Evolutionary conservation across 2,113 vertebrate species (phyloP).

Genomic region (Dromaius novaehollandiae): DNA sequence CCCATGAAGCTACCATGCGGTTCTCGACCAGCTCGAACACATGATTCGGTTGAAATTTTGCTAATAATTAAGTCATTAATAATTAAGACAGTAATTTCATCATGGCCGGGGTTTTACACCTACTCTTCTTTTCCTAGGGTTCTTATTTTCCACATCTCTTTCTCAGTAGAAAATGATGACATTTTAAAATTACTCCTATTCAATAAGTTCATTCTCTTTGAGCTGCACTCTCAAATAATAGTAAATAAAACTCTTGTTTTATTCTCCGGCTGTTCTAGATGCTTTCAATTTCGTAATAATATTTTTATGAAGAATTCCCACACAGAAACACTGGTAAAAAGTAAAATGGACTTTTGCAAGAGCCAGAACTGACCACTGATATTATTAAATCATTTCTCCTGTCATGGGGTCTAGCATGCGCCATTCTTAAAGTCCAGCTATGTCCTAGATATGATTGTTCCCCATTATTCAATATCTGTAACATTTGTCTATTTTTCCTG

Average conservation of each 20-base stretch:
- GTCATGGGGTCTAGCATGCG: not conserved
- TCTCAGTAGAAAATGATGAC: not conserved
- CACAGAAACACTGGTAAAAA: not conserved
- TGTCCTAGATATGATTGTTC: not conserved
- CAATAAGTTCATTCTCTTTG: not conserved
- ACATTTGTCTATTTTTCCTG: not conserved
- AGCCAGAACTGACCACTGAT: not conserved
- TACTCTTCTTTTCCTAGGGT: not conserved
- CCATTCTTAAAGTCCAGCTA: not conserved
- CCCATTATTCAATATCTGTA: not conserved
- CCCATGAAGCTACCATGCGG: not conserved
- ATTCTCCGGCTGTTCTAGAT: not conserved
- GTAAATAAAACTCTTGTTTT: not conserved
- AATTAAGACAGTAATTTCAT: not conserved
- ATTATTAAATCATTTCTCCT: not conserved
- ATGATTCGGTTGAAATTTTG: not conserved
- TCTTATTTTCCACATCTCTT: not conserved
- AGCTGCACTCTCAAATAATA: not conserved
- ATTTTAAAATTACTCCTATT: not conserved
- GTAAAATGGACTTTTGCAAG: not conserved
- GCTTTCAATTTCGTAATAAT: not conserved
- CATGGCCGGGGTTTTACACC: not conserved
- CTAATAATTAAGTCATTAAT: not conserved
- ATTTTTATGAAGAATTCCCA: not conserved
- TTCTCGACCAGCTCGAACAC: not conserved